phyloP scores from a whole-genome alignment of 2,888 invertebrate genomes.

The Cetonia aurata region DNA sequence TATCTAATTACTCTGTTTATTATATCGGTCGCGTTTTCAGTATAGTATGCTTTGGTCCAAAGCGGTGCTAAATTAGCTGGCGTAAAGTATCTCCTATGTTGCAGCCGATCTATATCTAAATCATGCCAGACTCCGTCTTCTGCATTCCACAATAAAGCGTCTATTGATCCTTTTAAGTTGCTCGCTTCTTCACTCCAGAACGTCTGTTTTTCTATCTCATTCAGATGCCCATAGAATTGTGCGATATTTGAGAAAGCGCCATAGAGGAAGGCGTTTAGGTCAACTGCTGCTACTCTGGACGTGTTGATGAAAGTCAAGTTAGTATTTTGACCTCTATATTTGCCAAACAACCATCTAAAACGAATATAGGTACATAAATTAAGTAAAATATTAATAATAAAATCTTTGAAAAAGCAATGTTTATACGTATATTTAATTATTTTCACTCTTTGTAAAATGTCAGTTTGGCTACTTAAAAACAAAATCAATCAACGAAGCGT shows the following conservation, averaged over 20 bases:
- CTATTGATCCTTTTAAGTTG: constrained; percentile 73
- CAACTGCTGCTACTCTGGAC: constrained; percentile 80
- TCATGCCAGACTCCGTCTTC: constrained; percentile 86
- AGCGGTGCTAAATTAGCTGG: constrained; percentile 76
- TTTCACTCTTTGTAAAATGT: too few species aligned
- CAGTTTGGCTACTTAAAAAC: too few species aligned
- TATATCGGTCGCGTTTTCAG: background rate
- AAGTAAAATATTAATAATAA: too few species aligned
- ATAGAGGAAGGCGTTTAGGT: constrained; percentile 83
- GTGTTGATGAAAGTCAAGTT: constrained; percentile 76
- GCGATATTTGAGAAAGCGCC: constrained; percentile 76
- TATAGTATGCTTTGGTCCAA: constrained; percentile 70
- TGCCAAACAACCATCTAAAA: constrained; percentile 74
- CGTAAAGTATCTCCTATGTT: constrained; percentile 68
- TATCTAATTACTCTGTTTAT: constrained; percentile 13
- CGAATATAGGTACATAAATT: too few species aligned
- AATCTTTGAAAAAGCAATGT: too few species aligned
- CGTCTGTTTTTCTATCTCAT: constrained; percentile 16
- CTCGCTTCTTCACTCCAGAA: constrained; percentile 70
- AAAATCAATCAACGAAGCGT: too few species aligned
- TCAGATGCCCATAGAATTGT: constrained; percentile 70
- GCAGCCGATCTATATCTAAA: constrained; percentile 73
- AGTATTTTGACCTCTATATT: constrained; percentile 70
- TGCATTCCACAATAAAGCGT: constrained; percentile 81
- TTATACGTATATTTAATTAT: too few species aligned